phyloP scores from a whole-genome alignment of 2,113 vertebrate genomes.

The Fukomys damarensis region DNA sequence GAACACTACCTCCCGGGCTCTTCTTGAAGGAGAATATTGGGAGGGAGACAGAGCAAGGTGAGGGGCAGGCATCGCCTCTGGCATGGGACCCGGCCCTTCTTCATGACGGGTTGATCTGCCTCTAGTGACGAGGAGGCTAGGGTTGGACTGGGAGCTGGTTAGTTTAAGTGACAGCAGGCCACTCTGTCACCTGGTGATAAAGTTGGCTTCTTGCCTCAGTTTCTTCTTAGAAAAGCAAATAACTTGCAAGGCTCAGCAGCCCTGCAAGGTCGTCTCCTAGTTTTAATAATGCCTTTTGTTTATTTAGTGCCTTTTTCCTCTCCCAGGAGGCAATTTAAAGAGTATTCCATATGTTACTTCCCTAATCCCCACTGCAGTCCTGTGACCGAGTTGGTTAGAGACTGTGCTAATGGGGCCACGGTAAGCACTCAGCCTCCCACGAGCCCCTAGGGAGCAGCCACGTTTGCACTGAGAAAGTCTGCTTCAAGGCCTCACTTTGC shows the following conservation, averaged over 20 bases:
- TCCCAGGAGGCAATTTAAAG: slow-evolving; percentile 68
- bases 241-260: slow-evolving; percentile 34
- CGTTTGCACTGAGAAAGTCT: neutral
- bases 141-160: neutral
- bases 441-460: neutral
- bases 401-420: slow-evolving; percentile 57
- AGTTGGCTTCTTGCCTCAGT: slow-evolving; percentile 50
- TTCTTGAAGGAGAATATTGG: neutral
- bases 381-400: slow-evolving; percentile 28
- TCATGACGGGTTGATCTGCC: neutral
- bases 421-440: slow-evolving; percentile 32
- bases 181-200: slow-evolving; percentile 69
- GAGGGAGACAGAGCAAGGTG: rapidly evolving
- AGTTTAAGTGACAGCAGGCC: slow-evolving; percentile 24
- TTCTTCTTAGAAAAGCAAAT: slow-evolving; percentile 73
- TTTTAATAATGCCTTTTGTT: slow-evolving; percentile 78
- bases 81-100: neutral
- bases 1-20: neutral
- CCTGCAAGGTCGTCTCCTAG: slow-evolving; percentile 58
- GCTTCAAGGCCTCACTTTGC: neutral
- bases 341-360: slow-evolving; percentile 72
- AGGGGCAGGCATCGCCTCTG: rapidly evolving
- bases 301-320: slow-evolving; percentile 64
- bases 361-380: slow-evolving; percentile 57
- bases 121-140: neutral